Evolutionary conservation across 35 echinoderm and acorn worm genomes (phyloP).

Genomic region (Antedon bifida): DNA sequence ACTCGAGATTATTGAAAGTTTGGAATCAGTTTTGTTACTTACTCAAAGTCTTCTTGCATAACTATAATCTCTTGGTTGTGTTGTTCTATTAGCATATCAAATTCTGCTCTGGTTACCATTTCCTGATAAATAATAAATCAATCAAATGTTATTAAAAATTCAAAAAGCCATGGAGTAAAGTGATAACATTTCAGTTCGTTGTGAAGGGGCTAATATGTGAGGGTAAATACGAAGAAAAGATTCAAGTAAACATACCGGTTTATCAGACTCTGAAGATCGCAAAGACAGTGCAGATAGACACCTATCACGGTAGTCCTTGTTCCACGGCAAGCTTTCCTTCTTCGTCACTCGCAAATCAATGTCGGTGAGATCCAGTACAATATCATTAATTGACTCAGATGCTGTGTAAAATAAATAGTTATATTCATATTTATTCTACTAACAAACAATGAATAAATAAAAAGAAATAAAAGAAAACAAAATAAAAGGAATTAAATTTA

Average conservation of each 20-base stretch:
- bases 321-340: conserved; percentile 59
- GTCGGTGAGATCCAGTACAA: conserved; percentile 66
- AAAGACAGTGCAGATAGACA: conserved; percentile 82
- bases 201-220: too few relatives aligned
- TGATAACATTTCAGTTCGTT: too few relatives aligned
- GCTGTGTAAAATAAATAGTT: conserved; percentile 8
- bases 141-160: too few relatives aligned
- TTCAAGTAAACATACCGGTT: conserved; percentile 28
- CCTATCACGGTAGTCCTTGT: conserved; percentile 70
- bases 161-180: too few relatives aligned
- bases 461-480: too few relatives aligned
- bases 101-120: conserved; percentile 53
- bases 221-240: too few relatives aligned
- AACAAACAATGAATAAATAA: not conserved
- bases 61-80: conserved; percentile 48
- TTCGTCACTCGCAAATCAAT: conserved; percentile 49
- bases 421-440: not conserved
- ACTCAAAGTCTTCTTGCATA: conserved; percentile 85
- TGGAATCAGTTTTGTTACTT: too few relatives aligned
- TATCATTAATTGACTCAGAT: conserved; percentile 54
- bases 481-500: too few relatives aligned
- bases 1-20: too few relatives aligned
- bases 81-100: conserved; percentile 65
- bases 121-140: conserved; percentile 19
- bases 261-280: conserved; percentile 41